phyloP scores from a whole-genome alignment of 2,888 invertebrate species.

The Lissonota sp. region DNA sequence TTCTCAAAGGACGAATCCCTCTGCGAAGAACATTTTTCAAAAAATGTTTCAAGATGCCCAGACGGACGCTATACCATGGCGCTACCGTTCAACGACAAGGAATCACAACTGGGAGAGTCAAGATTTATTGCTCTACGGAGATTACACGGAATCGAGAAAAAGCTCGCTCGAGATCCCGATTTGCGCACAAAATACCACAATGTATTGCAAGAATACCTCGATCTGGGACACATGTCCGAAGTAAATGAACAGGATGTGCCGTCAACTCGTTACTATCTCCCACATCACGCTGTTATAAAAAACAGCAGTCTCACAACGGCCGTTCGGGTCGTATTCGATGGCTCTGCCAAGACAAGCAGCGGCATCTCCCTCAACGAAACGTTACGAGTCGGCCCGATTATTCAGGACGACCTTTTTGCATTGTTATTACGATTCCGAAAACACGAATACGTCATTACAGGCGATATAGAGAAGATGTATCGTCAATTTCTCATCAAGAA shows the following conservation, averaged over 20 bases:
- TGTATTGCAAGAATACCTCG: constrained; percentile 27
- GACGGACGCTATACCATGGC: too few relatives aligned
- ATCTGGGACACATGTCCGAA: constrained; percentile 48
- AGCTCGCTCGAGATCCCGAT: too few relatives aligned
- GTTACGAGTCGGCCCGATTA: constrained; percentile 25
- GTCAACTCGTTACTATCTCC: constrained; percentile 23
- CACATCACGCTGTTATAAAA: constrained; percentile 44
- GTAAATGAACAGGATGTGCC: too few relatives aligned
- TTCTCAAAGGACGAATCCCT: too few relatives aligned
- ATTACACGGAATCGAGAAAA: too few relatives aligned
- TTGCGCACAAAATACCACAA: too few relatives aligned
- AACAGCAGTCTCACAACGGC: constrained; percentile 34
- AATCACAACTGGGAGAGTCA: too few relatives aligned
- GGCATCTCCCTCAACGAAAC: constrained; percentile 27
- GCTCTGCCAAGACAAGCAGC: constrained; percentile 29
- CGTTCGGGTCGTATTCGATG: constrained; percentile 38
- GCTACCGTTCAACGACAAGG: too few relatives aligned
- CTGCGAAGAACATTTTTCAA: too few relatives aligned
- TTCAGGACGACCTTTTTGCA: constrained; percentile 31
- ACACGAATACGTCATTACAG: constrained; percentile 33
- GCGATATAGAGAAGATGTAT: constrained; percentile 50
- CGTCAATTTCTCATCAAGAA: constrained; percentile 18
- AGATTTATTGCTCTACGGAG: too few relatives aligned
- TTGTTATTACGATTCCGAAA: constrained; percentile 30
- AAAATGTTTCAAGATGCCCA: too few relatives aligned